phyloP scores from a whole-genome alignment of 2,888 invertebrate genomes.

The Amblyjoppa proteus region DNA sequence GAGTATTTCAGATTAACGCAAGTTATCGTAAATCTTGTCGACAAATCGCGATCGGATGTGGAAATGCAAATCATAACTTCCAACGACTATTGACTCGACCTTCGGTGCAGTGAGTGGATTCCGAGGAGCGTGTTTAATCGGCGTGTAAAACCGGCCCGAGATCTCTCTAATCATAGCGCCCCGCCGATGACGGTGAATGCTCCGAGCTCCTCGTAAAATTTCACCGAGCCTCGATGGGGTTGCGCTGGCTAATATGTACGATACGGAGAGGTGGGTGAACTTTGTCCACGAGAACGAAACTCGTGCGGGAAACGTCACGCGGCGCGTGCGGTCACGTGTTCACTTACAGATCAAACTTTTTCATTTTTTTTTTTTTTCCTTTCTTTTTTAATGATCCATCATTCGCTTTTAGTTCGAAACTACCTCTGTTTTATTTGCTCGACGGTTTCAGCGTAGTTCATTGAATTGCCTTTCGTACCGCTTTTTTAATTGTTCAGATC shows the following conservation, averaged over 20 bases:
- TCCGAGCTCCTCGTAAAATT: conserved; percentile 16
- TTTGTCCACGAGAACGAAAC: conserved; percentile 29
- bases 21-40: conserved; percentile 34
- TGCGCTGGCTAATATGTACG: background rate
- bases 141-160: conserved; percentile 9
- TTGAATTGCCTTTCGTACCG: background rate
- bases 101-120: conserved; percentile 17
- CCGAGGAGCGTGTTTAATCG: conserved; percentile 22
- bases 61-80: conserved; percentile 1
- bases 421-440: conserved; percentile 2
- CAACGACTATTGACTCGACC: background rate
- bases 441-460: background rate
- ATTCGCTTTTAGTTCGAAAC: background rate
- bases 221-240: background rate
- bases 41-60: background rate
- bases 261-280: conserved; percentile 45
- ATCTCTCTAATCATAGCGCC: conserved; percentile 16
- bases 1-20: conserved; percentile 10
- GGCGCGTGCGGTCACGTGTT: conserved; percentile 46
- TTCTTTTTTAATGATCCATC: conserved; percentile 7
- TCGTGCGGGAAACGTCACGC: conserved; percentile 48
- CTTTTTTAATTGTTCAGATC: background rate
- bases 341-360: background rate
- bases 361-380: too few species aligned
- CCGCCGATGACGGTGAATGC: conserved; percentile 3